A percentile compares a stretch with the other conserved stretches of the same genome.
Conservation (phyloP, 2,888 invertebrate species). For the Pachliopta kotzebuea region DNA sequence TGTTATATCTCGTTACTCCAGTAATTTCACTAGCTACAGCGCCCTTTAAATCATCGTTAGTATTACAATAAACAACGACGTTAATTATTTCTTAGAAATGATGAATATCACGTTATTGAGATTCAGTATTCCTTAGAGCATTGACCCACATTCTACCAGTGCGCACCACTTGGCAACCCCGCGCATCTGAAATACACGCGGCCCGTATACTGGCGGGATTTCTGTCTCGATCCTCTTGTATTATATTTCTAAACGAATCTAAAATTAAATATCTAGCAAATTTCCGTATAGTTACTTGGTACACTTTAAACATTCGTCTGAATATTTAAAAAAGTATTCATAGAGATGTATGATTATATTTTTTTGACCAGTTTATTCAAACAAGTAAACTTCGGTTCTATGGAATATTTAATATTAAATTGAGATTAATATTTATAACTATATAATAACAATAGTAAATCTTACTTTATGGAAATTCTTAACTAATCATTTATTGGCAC, state of each 20-base stretch:
- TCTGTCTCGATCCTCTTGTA: slow-evolving; percentile 23
- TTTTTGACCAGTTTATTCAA: too few species aligned
- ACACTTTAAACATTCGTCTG: neutral
- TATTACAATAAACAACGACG: neutral
- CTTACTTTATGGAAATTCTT: too few species aligned
- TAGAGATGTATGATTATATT: too few species aligned
- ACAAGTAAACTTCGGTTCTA: too few species aligned
- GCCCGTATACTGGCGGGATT: slow-evolving; percentile 36
- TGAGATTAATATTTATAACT: too few species aligned
- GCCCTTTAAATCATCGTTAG: too few species aligned
- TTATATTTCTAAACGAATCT: slow-evolving; percentile 18
- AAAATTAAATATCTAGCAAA: slow-evolving; percentile 1
- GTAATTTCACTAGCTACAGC: too few species aligned
- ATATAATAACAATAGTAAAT: too few species aligned
- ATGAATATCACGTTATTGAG: neutral
- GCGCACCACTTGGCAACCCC: slow-evolving; percentile 67
- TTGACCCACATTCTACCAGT: slow-evolving; percentile 65
- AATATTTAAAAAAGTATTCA: neutral
- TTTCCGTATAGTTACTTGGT: slow-evolving; percentile 24
- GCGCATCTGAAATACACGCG: slow-evolving; percentile 58
- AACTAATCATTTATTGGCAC: too few species aligned
- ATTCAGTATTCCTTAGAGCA: slow-evolving; percentile 52
- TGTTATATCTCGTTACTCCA: too few species aligned
- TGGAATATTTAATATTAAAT: too few species aligned
- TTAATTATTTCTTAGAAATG: neutral